Conservation (phyloP, 23 tunicate species). For the Trididemnum miniatum region DNA sequence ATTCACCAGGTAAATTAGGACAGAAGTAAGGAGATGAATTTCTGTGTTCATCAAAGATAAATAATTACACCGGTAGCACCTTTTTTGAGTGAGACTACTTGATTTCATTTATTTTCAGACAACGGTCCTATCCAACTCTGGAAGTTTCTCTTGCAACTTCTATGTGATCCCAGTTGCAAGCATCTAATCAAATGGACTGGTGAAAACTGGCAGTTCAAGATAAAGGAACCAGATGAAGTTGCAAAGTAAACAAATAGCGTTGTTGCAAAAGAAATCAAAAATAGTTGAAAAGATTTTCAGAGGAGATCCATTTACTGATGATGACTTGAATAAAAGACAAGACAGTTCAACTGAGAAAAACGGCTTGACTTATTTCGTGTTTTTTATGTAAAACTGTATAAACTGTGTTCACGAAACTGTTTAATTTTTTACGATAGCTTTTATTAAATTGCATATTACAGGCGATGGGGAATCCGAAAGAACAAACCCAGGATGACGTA, state of each 20-base stretch:
- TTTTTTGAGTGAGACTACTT: too few relatives aligned
- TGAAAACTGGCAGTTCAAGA: slow-evolving; percentile 88
- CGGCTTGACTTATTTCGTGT: too few relatives aligned
- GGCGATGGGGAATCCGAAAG: slow-evolving; percentile 88
- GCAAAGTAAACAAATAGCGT: too few relatives aligned
- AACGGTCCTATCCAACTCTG: slow-evolving; percentile 91
- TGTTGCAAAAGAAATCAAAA: too few relatives aligned
- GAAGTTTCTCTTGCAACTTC: slow-evolving; percentile 77
- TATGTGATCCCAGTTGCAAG: slow-evolving; percentile 84
- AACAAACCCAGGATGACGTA: slow-evolving; percentile 95
- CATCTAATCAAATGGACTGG: slow-evolving; percentile 90
- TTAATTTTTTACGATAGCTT: too few relatives aligned
- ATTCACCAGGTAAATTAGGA: neutral
- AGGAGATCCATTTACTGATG: neutral
- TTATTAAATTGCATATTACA: too few relatives aligned
- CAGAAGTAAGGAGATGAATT: too few relatives aligned
- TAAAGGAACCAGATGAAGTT: slow-evolving; percentile 94
- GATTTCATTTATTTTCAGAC: too few relatives aligned
- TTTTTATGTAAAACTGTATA: too few relatives aligned
- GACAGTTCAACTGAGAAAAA: neutral
- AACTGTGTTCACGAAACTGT: too few relatives aligned
- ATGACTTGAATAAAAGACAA: neutral
- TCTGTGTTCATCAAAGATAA: neutral
- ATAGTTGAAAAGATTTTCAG: too few relatives aligned
- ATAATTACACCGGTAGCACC: too few relatives aligned